Evolutionary conservation across 2,888 invertebrate genomes (phyloP).

Genomic region (Euphydryas editha): DNA sequence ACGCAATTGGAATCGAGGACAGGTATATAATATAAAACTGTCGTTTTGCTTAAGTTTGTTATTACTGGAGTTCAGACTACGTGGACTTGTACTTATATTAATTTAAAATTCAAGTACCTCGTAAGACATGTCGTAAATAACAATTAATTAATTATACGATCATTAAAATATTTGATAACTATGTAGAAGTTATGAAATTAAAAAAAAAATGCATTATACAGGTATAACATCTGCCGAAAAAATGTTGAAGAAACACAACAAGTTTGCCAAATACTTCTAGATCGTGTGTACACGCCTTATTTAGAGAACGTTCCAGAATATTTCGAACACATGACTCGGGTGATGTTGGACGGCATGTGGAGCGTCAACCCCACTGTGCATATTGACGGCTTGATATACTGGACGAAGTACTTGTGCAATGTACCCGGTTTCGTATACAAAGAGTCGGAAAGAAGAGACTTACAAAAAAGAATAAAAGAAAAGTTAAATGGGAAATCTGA

Average conservation of each 20-base stretch:
- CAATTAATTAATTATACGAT: too few relatives aligned
- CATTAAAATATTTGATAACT: too few relatives aligned
- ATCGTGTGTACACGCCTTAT: slow-evolving; percentile 85
- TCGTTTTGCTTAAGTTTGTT: too few relatives aligned
- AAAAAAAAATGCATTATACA: slow-evolving; percentile 48
- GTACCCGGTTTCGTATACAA: slow-evolving; percentile 83
- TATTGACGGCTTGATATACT: slow-evolving; percentile 76
- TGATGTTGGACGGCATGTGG: slow-evolving; percentile 88
- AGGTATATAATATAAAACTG: slow-evolving; percentile 68
- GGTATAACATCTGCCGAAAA: slow-evolving; percentile 88
- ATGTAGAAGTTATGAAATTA: too few relatives aligned
- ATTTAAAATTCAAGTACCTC: too few relatives aligned
- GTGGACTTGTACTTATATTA: too few relatives aligned
- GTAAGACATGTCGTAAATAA: too few relatives aligned
- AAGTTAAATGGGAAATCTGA: slow-evolving; percentile 59
- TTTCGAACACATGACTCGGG: slow-evolving; percentile 86
- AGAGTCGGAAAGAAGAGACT: slow-evolving; percentile 57
- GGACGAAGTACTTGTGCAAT: slow-evolving; percentile 80
- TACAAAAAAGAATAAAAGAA: slow-evolving; percentile 56
- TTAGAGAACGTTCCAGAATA: slow-evolving; percentile 84
- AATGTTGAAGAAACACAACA: slow-evolving; percentile 85
- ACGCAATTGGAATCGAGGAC: slow-evolving; percentile 92
- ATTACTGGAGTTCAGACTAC: too few relatives aligned
- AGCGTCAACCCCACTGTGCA: slow-evolving; percentile 86
- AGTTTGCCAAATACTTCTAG: slow-evolving; percentile 83